Percentiles rank a stretch among this genome's conserved stretches.
Evolutionary conservation across 2,888 invertebrate genomes (phyloP).

Genomic region (Andrena fulva): DNA sequence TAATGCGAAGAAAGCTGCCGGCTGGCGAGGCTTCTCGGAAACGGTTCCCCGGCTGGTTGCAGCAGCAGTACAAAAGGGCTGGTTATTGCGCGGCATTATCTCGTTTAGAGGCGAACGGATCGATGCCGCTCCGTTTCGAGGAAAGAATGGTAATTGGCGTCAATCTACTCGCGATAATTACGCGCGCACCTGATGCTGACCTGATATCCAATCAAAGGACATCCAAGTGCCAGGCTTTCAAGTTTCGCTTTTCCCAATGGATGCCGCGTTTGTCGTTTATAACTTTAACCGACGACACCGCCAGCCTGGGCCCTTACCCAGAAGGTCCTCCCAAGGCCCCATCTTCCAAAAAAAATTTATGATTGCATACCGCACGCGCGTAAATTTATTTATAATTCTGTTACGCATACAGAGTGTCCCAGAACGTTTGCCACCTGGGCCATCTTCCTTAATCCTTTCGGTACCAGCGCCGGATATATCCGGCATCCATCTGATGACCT

Average conservation of each 20-base stretch:
- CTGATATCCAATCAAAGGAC: neutral
- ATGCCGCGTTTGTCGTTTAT: neutral
- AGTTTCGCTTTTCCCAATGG: neutral
- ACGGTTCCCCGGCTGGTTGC: neutral
- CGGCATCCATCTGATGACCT: no score
- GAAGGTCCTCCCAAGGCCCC: no score
- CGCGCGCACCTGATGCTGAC: neutral
- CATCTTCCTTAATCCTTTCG: no score
- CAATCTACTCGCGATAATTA: conserved; percentile 17
- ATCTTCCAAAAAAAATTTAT: no score
- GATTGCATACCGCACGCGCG: no score
- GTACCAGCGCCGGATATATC: no score
- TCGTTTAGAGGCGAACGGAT: neutral
- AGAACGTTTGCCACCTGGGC: no score
- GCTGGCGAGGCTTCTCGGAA: conserved; percentile 26
- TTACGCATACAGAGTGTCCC: no score
- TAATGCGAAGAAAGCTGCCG: conserved; percentile 30
- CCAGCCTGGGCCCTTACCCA: no score
- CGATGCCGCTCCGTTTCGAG: neutral
- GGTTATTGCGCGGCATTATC: neutral
- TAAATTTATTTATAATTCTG: no score
- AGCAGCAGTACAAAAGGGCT: neutral
- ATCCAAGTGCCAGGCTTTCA: neutral
- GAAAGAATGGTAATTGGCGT: conserved; percentile 17
- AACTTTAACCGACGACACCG: no score